Evolutionary conservation across 2,113 vertebrate species (phyloP).

Genomic region (Glaucidium brasilianum): DNA sequence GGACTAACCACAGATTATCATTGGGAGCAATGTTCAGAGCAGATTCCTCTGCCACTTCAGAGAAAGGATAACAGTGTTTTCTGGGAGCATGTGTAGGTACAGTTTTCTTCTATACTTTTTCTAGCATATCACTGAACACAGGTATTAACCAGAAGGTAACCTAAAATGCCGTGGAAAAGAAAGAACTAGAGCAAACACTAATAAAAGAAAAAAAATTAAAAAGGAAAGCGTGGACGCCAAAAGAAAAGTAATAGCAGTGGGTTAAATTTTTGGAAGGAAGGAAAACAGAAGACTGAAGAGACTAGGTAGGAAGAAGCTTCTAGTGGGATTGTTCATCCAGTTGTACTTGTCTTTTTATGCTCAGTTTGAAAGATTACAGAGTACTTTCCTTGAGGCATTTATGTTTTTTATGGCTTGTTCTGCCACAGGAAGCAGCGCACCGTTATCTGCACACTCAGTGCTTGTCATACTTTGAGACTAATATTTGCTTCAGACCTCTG

Average conservation of each 20-base stretch:
- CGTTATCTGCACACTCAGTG: neutral
- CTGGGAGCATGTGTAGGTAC: neutral
- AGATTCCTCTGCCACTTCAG: neutral
- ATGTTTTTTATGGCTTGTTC: neutral
- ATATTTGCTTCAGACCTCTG: neutral
- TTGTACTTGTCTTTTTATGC: neutral
- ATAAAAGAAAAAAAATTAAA: neutral
- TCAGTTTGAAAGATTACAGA: neutral
- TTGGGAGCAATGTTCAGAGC: neutral
- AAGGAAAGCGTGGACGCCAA: neutral
- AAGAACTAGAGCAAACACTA: neutral
- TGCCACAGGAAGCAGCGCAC: neutral
- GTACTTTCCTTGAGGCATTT: neutral
- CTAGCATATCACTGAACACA: neutral
- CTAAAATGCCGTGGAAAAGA: neutral
- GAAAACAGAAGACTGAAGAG: neutral
- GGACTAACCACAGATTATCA: neutral
- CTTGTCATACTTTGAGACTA: neutral
- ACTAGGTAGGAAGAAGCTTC: neutral
- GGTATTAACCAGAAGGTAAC: neutral
- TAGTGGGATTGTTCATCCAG: neutral
- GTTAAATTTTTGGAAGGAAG: neutral
- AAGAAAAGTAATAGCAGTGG: neutral
- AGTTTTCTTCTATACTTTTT: neutral
- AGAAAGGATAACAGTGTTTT: neutral